Evolutionary conservation across 2,888 invertebrate genomes (phyloP), one percentile per base, ranked within the genome.

Genomic region (Helobdella robusta): DNA sequence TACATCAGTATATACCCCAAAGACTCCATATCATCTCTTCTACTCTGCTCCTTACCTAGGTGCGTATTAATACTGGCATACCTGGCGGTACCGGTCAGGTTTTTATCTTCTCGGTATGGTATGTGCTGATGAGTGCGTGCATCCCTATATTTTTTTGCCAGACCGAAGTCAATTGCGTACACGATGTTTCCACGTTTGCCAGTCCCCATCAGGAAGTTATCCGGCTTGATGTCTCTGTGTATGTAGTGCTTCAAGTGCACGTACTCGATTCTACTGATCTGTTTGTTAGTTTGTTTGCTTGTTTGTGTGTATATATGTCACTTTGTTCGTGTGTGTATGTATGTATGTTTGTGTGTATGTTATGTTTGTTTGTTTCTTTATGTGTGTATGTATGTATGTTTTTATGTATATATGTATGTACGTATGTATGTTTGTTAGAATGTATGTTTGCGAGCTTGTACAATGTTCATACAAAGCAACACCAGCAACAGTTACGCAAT

Each of bases 1-100:
- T 98, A 98, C 97, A 99, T 99, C 76, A 98, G 86, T 74, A 99
- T 97, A 80, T 99, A 99, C 72, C 98, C 98, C 79, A 99, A 84
- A 63, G 95, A 95, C 83, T 97, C 97, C 79, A 97, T 84, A 83
- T 97, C 97, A 80, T 97, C 97, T 76, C 97, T 86, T 73, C 97
- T 86, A 73, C 94, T 94, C 84, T 95, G 95, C 82, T 95, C 95
- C 71, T 95, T 93, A 77, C 98, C 98, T 81, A 95, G 85, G 83
- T 99, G 98, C 74, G 98, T 97, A 82, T 99, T 98, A 79, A 99
- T 91, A 77, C 93, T 94, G 72, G 98, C 98, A 80, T 99, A 98
- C 82, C 98, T 86, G 68, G 93, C 93, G 68, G 87, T 87, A 82
- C 98, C 98, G 75, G 98, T 98, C 76, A 99, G 85, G 83, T 97